phyloP scores from a whole-genome alignment of 2,113 vertebrate genomes.

The Desmodus rotundus region DNA sequence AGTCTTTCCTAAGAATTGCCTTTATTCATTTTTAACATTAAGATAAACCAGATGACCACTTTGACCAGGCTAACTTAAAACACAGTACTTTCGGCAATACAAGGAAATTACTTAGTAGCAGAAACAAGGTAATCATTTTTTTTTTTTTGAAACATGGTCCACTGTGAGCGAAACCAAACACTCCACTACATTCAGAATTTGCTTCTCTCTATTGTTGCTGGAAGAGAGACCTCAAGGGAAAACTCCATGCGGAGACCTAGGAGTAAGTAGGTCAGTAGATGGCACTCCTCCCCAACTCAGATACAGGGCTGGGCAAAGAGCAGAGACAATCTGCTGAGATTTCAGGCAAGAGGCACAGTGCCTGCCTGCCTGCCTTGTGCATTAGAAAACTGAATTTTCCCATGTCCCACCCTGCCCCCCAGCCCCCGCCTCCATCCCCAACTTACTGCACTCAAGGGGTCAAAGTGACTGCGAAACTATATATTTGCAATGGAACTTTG shows the following conservation, averaged over 20 bases:
- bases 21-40: slow-evolving; percentile 25
- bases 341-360: not conserved
- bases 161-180: slow-evolving; percentile 37
- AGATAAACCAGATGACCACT: slow-evolving; percentile 11
- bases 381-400: slow-evolving; percentile 16
- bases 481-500: not conserved
- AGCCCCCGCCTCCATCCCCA: not conserved
- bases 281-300: slow-evolving; percentile 68
- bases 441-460: not conserved
- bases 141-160: slow-evolving; percentile 18
- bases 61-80: not conserved
- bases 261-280: slow-evolving; percentile 70
- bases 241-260: not conserved
- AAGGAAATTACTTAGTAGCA: slow-evolving; percentile 13
- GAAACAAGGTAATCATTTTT: not conserved
- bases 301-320: not conserved
- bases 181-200: not conserved
- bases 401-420: not conserved
- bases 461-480: not conserved
- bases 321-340: not conserved
- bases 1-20: not conserved
- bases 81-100: not conserved
- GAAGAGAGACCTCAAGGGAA: slow-evolving; percentile 50
- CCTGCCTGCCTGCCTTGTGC: not conserved
- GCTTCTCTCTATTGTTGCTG: slow-evolving; percentile 41